Evolutionary conservation across 2,113 vertebrate species (phyloP).

Genomic region (Alexandromys fortis): DNA sequence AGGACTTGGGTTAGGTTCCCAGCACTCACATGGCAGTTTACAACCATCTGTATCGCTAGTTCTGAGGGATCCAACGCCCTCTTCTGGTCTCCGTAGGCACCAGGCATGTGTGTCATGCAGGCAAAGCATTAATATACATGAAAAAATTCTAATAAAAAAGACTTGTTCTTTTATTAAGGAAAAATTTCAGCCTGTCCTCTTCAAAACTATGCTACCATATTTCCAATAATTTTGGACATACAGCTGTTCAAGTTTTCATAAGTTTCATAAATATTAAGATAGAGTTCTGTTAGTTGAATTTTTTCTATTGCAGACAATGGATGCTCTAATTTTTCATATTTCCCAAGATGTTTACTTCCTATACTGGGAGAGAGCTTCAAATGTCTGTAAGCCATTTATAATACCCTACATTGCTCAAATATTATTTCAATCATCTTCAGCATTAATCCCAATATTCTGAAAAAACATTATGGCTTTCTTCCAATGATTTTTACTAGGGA

Average conservation of each 20-base stretch:
- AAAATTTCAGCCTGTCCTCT: slow-evolving; percentile 56
- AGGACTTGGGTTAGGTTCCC: background rate
- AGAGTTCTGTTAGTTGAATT: slow-evolving; percentile 49
- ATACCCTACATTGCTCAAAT: slow-evolving; percentile 37
- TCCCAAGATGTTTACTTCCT: slow-evolving; percentile 46
- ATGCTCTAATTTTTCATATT: slow-evolving; percentile 55
- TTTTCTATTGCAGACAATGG: slow-evolving; percentile 41
- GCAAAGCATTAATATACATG: background rate
- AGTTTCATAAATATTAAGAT: slow-evolving; percentile 71
- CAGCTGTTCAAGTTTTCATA: slow-evolving; percentile 66
- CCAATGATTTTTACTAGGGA: slow-evolving; percentile 19
- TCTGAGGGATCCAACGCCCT: no score
- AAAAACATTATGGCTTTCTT: slow-evolving; percentile 47
- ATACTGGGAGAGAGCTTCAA: slow-evolving; percentile 20
- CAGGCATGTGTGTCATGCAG: background rate
- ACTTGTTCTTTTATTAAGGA: slow-evolving; percentile 26
- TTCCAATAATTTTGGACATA: slow-evolving; percentile 70
- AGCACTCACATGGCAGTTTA: background rate
- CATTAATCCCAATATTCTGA: slow-evolving; percentile 48
- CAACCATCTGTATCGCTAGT: background rate
- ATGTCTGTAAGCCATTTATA: slow-evolving; percentile 21
- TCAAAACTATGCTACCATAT: slow-evolving; percentile 64
- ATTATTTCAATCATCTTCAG: slow-evolving; percentile 42
- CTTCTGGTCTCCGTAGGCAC: background rate
- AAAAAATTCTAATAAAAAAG: slow-evolving; percentile 57